Evolutionary conservation across 2,888 invertebrate genomes (phyloP), one percentile per base, ranked within the genome.

Genomic region (Scaeva pyrastri): DNA sequence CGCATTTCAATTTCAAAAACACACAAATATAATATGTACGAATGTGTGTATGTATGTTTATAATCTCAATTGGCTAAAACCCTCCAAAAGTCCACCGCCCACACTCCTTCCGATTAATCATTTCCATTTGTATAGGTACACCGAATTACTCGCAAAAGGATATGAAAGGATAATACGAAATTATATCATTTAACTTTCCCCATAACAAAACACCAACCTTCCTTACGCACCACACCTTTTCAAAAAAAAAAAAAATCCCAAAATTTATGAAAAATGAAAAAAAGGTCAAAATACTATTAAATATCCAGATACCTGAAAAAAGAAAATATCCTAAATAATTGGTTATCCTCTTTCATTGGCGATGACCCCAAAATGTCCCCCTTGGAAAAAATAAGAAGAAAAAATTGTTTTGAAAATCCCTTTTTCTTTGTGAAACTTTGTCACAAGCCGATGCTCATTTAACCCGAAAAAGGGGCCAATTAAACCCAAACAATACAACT

Each of bases 391-490:
- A 31, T 31, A 31, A 4, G 7, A 26, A 31, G 8, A 31, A 31
- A 31, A 31, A 31, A 5, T 7, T 2, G 31, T 8, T 60, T 41
- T 62, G 21, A 62, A 62, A 26, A 26, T 64, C 26, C 16, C 12
- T 64, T 64, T 26, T 8, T 2, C 5, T 31, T 56, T 26, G 21
- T 26, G 16, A 7, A 60, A 31, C 12, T 45, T 48, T 48, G 12
- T 31, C 4, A 31, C 31, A 31, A n/a, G 48, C 64, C 31, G 48
- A 66, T 66, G 64, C 19, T 66, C 64, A 66, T 31, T 66, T 66
- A 66, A 66, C 48, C 64, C 64, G 5, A 48, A 66, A 66, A 48
- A n/a, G 21, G 64, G 31, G 31, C 62, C 26, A 66, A 66, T 66
- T 48, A 66, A 48, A 66, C 64, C 64, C 12, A 66, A 66, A 66